Evolutionary conservation across 2,888 invertebrate species (phyloP).

Genomic region (Habroteleia sp.): DNA sequence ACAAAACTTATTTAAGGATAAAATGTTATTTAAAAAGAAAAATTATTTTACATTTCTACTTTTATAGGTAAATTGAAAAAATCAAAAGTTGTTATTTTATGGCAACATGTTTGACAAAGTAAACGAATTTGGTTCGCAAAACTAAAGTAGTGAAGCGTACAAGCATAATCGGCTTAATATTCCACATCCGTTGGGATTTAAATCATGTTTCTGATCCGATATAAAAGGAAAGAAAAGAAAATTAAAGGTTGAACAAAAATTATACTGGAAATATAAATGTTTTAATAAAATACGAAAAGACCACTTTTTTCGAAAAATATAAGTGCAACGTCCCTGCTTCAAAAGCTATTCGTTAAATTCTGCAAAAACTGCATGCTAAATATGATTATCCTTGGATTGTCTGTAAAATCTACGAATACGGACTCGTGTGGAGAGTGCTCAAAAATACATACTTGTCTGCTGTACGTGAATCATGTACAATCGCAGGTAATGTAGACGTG

Average conservation of each 20-base stretch:
- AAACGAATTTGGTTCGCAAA: conserved; percentile 1
- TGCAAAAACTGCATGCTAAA: conserved; percentile 37
- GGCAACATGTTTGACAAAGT: neutral
- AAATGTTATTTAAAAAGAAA: no score
- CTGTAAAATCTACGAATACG: conserved; percentile 27
- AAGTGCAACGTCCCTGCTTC: neutral
- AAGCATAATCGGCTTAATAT: conserved; percentile 30
- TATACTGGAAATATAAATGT: conserved; percentile 20
- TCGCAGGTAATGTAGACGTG: conserved; percentile 47
- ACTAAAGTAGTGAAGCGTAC: neutral
- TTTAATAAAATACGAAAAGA: conserved; percentile 18
- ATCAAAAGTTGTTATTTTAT: no score
- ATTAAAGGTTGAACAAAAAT: no score
- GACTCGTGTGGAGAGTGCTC: conserved; percentile 18
- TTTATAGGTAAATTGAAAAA: no score
- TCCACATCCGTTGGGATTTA: conserved; percentile 24
- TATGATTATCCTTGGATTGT: conserved; percentile 39
- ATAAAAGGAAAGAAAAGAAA: conserved; percentile 14
- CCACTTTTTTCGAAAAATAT: no score
- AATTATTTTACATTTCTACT: no score
- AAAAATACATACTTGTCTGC: neutral
- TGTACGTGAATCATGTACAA: conserved; percentile 24
- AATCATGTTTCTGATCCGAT: conserved; percentile 29
- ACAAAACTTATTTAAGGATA: no score
- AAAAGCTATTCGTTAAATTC: conserved; percentile 38